Conservation (phyloP, 1,140 invertebrate genomes). For the Acromyrmex echinatior region DNA sequence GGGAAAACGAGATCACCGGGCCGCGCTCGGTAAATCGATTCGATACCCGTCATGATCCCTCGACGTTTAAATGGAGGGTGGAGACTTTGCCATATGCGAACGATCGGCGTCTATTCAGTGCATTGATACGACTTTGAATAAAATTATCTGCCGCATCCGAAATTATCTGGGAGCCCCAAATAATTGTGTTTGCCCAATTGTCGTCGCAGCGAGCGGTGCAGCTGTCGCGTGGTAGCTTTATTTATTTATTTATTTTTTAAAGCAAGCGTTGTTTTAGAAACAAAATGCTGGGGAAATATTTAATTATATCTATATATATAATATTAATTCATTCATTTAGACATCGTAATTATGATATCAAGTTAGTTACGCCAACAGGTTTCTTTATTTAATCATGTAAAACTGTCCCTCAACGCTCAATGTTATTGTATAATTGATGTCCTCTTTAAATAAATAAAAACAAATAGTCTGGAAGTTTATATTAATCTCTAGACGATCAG, state of each 20-base stretch:
- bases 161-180: constrained; percentile 30
- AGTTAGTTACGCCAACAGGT: not conserved
- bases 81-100: constrained; percentile 31
- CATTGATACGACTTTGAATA: constrained; percentile 5
- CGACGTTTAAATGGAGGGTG: constrained; percentile 8
- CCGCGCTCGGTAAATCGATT: constrained; percentile 35
- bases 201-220: constrained; percentile 31
- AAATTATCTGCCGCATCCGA: constrained; percentile 30
- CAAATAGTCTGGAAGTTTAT: too few species aligned
- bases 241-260: too few species aligned
- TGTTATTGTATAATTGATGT: too few species aligned
- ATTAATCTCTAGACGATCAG: too few species aligned
- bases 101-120: constrained; percentile 17
- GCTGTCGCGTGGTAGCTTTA: constrained; percentile 11
- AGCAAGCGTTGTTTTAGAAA: not conserved
- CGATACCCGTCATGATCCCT: constrained; percentile 7
- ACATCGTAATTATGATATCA: constrained; percentile 8
- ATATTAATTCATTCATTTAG: not conserved
- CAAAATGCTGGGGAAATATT: constrained; percentile 17
- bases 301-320: constrained; percentile 7
- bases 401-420: too few species aligned
- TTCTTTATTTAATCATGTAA: not conserved
- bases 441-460: too few species aligned
- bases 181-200: constrained; percentile 58
- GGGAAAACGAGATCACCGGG: constrained; percentile 70